These are phyloP conservation scores for Scelioninae gen. 1 DNA, from an alignment of 2,888 invertebrate species.

Conservation along the genomic window DNA sequence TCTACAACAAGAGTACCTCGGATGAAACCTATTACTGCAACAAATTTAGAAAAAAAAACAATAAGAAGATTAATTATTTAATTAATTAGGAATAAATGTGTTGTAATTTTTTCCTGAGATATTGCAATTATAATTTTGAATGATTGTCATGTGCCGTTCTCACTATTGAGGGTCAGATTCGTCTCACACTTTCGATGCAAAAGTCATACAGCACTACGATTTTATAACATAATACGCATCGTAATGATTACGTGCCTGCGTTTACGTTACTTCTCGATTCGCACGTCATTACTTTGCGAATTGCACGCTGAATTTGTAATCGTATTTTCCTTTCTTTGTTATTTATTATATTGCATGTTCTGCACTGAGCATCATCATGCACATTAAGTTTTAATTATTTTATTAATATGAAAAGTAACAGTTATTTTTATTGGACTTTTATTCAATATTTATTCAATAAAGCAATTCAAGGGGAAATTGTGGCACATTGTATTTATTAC, in stretches of 20 bases:
- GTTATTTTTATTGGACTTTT: too few relatives aligned
- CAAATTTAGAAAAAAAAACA: background rate
- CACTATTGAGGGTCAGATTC: constrained; percentile 61
- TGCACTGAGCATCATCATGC: too few relatives aligned
- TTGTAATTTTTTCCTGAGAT: constrained; percentile 15
- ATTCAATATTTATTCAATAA: too few relatives aligned
- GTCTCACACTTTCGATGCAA: constrained; percentile 68
- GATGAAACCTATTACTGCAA: background rate
- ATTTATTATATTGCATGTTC: background rate
- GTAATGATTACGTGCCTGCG: constrained; percentile 53
- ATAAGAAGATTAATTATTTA: constrained; percentile 13
- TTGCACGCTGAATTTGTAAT: constrained; percentile 49
- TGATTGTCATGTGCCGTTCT: constrained; percentile 46
- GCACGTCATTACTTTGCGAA: constrained; percentile 42
- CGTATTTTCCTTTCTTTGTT: constrained; percentile 47
- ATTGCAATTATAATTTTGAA: constrained; percentile 36
- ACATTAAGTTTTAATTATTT: too few relatives aligned
- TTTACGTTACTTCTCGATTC: constrained; percentile 46
- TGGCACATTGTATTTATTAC: too few relatives aligned
- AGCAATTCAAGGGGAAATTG: too few relatives aligned
- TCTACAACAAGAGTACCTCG: background rate
- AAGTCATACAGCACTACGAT: constrained; percentile 48
- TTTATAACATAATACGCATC: constrained; percentile 54
- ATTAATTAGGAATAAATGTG: constrained; percentile 23
- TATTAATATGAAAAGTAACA: too few relatives aligned